These are phyloP conservation scores for Rhingia campestris DNA, from an alignment of 2,888 invertebrate genomes.

Conservation along the genomic window DNA sequence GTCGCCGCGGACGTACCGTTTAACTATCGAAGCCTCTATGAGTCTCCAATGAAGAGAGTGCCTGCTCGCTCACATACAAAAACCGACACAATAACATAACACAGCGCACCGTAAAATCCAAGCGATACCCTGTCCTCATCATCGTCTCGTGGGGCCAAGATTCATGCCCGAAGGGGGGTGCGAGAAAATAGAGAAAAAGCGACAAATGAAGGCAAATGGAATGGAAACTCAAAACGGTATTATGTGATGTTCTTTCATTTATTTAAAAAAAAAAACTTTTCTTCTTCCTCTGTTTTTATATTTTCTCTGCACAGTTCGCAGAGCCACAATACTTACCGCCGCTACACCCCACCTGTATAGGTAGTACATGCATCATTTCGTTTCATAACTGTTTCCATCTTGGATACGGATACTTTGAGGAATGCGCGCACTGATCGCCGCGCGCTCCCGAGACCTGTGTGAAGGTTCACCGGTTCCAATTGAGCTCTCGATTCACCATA, in stretches of 20 bases:
- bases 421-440: conserved; percentile 56
- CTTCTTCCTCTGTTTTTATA: conserved; percentile 30
- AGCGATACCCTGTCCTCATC: conserved; percentile 12
- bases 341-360: conserved; percentile 37
- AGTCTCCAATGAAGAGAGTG: conserved; percentile 45
- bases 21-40: conserved; percentile 48
- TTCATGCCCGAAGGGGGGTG: conserved; percentile 5
- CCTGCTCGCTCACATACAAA: conserved; percentile 38
- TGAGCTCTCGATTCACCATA: conserved; percentile 61
- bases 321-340: conserved; percentile 10
- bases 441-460: conserved; percentile 19
- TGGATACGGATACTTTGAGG: conserved; percentile 59
- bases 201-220: conserved; percentile 73
- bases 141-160: conserved; percentile 20
- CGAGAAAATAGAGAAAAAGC: conserved; percentile 63
- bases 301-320: conserved; percentile 18
- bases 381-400: conserved; percentile 72
- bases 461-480: conserved; percentile 68
- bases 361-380: conserved; percentile 53
- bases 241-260: conserved; percentile 72
- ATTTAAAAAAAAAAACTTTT: conserved; percentile 47
- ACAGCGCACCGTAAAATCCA: conserved; percentile 45
- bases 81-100: conserved; percentile 33
- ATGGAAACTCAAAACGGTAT: conserved; percentile 74
- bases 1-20: conserved; percentile 40